Evolutionary conservation across 2,888 invertebrate species (phyloP).

Genomic region (Athrips mouffetella): DNA sequence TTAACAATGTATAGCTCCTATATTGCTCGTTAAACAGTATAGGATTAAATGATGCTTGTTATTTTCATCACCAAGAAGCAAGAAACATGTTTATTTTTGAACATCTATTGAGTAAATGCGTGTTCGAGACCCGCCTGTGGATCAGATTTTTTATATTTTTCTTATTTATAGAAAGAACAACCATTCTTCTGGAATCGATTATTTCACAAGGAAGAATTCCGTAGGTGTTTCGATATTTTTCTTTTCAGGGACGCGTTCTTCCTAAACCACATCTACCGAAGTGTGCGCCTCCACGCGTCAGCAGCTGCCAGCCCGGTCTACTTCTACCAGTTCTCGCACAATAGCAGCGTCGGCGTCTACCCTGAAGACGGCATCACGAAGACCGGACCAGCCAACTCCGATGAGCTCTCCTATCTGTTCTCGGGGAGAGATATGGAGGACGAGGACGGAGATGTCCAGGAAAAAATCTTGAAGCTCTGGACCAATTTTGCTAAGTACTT

Average conservation of each 20-base stretch:
- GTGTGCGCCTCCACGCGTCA: slow-evolving; percentile 46
- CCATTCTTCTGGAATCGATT: too few species aligned
- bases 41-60: too few species aligned
- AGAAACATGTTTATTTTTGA: too few species aligned
- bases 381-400: slow-evolving; percentile 61
- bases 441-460: slow-evolving; percentile 48
- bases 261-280: slow-evolving; percentile 53
- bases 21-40: too few species aligned
- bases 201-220: too few species aligned
- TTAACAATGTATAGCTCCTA: too few species aligned
- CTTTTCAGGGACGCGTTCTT: slow-evolving; percentile 61
- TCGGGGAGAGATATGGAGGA: slow-evolving; percentile 37
- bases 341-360: slow-evolving; percentile 45
- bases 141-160: too few species aligned
- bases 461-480: slow-evolving; percentile 51
- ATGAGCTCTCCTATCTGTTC: slow-evolving; percentile 62
- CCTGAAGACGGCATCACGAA: slow-evolving; percentile 45
- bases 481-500: slow-evolving; percentile 61
- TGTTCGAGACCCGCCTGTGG: too few species aligned
- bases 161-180: too few species aligned
- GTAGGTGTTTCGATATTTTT: too few species aligned
- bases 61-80: too few species aligned
- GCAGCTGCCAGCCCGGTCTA: slow-evolving; percentile 41
- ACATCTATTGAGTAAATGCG: too few species aligned
- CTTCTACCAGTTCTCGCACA: slow-evolving; percentile 60